These are phyloP conservation scores for Saturnia pavonia DNA, from an alignment of 2,888 invertebrate species.

Conservation along the genomic window DNA sequence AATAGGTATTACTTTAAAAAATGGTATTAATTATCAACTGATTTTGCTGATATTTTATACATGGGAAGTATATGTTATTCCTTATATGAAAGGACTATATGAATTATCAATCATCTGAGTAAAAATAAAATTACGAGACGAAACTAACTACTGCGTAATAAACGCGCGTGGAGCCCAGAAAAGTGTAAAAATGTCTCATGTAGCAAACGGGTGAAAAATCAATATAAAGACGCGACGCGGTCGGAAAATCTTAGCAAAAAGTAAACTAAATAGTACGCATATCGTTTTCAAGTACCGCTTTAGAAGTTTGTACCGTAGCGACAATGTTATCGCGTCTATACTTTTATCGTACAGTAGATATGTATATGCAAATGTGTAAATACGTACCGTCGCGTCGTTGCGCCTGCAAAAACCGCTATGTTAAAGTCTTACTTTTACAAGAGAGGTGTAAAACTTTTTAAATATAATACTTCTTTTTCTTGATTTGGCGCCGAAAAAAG, in stretches of 20 bases:
- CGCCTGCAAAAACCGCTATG: neutral
- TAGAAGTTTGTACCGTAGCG: neutral
- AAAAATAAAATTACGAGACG: too few species aligned
- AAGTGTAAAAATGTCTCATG: neutral
- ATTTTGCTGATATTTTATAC: too few species aligned
- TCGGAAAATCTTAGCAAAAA: neutral
- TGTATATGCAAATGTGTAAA: neutral
- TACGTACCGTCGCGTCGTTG: neutral
- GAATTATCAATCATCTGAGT: too few species aligned
- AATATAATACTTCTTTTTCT: too few species aligned
- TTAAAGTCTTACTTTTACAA: neutral
- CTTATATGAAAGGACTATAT: too few species aligned
- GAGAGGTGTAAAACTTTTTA: neutral
- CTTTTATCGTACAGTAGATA: neutral
- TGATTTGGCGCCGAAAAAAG: too few species aligned
- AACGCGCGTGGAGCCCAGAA: neutral
- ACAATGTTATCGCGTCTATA: neutral
- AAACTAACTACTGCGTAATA: too few species aligned
- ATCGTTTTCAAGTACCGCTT: neutral
- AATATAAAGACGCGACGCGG: constrained; percentile 11
- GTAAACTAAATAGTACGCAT: constrained; percentile 1
- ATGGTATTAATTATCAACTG: too few species aligned
- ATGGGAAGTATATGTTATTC: too few species aligned
- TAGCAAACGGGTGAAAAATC: neutral
- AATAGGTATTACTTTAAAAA: too few species aligned